phyloP scores from a whole-genome alignment of 1,140 invertebrate species.

The Drosophila bocki region DNA sequence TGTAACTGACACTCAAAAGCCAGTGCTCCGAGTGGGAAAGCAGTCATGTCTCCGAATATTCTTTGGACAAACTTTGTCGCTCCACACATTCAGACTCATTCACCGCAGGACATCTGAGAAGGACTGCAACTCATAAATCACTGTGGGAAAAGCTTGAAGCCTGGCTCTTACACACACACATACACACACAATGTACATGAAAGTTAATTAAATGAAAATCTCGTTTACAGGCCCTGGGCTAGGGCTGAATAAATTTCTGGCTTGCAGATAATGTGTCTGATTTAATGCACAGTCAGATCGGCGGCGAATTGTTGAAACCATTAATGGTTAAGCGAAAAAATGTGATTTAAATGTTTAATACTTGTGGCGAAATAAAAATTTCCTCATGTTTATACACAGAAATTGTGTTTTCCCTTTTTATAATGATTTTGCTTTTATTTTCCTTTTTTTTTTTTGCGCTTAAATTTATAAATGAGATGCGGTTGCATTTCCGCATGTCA shows the following conservation, averaged over 20 bases:
- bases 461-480: constrained; percentile 37
- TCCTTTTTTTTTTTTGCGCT: constrained; percentile 2
- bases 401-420: constrained; percentile 10
- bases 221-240: constrained; percentile 17
- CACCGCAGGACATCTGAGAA: constrained; percentile 36
- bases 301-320: constrained; percentile 32
- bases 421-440: constrained; percentile 15
- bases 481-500: constrained; percentile 44
- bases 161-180: constrained; percentile 6
- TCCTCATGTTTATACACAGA: constrained; percentile 10
- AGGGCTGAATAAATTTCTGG: constrained; percentile 33
- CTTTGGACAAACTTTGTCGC: constrained; percentile 31
- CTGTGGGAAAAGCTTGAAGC: constrained; percentile 36
- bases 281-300: constrained; percentile 32
- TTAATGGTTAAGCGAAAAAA: constrained; percentile 40
- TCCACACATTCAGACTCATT: constrained; percentile 14
- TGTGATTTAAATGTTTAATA: constrained; percentile 36
- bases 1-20: constrained; percentile 42
- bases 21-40: not conserved
- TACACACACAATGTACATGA: constrained; percentile 7
- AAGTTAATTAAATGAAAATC: constrained; percentile 70
- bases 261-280: constrained; percentile 22
- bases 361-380: constrained; percentile 11
- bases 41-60: constrained; percentile 41
- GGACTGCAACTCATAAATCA: constrained; percentile 45